These are phyloP conservation scores for Eueides isabella DNA, from an alignment of 1,140 invertebrate genomes.

Conservation along the genomic window DNA sequence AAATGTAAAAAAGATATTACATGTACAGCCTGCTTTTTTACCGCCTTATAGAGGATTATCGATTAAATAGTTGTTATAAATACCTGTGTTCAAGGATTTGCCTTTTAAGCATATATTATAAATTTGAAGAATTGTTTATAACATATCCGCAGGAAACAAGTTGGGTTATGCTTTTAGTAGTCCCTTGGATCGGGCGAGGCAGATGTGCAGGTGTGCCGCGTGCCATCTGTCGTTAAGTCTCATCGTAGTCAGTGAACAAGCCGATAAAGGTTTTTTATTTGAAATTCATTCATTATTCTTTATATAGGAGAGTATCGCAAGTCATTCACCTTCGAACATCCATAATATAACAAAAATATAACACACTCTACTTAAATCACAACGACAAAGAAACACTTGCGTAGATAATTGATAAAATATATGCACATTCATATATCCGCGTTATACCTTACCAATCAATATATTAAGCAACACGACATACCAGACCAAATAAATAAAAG, in stretches of 20 bases:
- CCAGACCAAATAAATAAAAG: not conserved
- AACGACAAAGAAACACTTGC: not conserved
- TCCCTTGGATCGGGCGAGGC: conserved; percentile 20
- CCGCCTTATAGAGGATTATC: not conserved
- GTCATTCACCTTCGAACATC: not conserved
- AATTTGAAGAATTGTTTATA: not conserved
- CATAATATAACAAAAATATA: not conserved
- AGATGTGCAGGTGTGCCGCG: conserved; percentile 32
- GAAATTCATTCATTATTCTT: not conserved
- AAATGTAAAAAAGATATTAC: not conserved
- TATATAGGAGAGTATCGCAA: too few relatives aligned
- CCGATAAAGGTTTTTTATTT: not conserved
- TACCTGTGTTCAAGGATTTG: not conserved
- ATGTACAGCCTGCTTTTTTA: not conserved
- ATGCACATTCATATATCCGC: not conserved
- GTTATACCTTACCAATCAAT: not conserved
- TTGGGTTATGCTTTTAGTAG: conserved; percentile 15
- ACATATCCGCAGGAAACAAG: conserved; percentile 28
- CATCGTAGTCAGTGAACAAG: conserved; percentile 4
- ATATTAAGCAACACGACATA: conserved; percentile 1
- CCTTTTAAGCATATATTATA: not conserved
- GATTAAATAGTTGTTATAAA: not conserved
- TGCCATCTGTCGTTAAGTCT: conserved; percentile 30
- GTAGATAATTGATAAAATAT: not conserved
- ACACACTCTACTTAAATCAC: not conserved